Evolutionary conservation across 1,140 invertebrate species (phyloP), one percentile per base, ranked within the genome.

Genomic region (Drosophila paulistorum): DNA sequence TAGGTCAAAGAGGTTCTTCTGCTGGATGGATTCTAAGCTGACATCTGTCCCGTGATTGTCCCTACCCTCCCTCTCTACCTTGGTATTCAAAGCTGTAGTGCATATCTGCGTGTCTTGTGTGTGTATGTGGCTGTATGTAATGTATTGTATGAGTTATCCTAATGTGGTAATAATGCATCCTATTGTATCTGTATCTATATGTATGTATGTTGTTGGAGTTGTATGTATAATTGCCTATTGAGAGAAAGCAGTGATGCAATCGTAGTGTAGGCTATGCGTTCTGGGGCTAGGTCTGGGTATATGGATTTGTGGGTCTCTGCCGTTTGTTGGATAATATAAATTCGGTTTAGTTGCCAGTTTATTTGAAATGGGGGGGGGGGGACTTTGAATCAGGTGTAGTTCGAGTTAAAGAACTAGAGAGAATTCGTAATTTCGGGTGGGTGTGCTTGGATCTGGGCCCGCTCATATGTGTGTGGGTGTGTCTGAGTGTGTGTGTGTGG

Each of bases 331-430:
- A 68, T 80, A 60, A 59, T 80, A 70, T 84, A 84, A 84, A 84
- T 84, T 84, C 81, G 81, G 81, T 77, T 84, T 84, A 77, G 55
- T 84, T 68, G 65, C 81, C 75, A 81, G 67, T 73, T 76, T 76
- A 62, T 67, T 33, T 75, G 60, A 51, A 51, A 51, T 70, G 65
- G 54, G 33, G 67, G 54, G 23, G 67, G n/a, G n/a, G 51, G 30
- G 51, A 76, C 65, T 14, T n/a, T 45, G 63, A 45, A 71, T 61
- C 23, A 13, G 67, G 48, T 67, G 65, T 48, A 20, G 7, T 23
- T 17, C 41, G 30, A 66, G 58, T 14, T 41, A 41, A 57, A 68
- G 39, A 30, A 20, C 33, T 20, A 42, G 45, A 23, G 39, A 33
- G 54, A 33, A 37, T 30, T 71, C 35, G 45, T 20, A 63, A 37